These are phyloP conservation scores for Odontesthes bonariensis DNA, from an alignment of 2,113 vertebrate genomes.

Conservation along the genomic window DNA sequence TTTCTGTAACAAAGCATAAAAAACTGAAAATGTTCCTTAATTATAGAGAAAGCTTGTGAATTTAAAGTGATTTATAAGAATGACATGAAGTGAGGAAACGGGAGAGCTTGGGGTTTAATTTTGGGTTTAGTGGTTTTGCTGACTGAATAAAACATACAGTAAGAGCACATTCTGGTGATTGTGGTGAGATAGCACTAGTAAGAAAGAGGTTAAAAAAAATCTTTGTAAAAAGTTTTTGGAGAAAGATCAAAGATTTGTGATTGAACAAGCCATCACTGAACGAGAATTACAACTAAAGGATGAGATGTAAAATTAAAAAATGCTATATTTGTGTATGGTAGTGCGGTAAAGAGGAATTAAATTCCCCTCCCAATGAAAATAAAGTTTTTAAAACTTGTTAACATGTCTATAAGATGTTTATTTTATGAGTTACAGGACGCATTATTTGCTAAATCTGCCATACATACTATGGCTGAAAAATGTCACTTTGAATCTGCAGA, in stretches of 20 bases:
- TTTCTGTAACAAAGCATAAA: neutral
- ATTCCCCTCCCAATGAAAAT: neutral
- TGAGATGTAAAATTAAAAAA: conserved; percentile 1
- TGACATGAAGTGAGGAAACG: conserved; percentile 31
- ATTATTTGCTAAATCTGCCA: neutral
- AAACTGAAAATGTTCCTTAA: conserved; percentile 33
- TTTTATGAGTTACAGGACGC: too few species aligned
- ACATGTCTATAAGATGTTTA: too few species aligned
- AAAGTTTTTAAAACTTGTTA: neutral
- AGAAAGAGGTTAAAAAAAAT: conserved; percentile 2
- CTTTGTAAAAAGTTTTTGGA: conserved; percentile 7
- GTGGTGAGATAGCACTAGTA: conserved; percentile 17
- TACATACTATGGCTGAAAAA: neutral
- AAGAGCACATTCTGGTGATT: conserved; percentile 61
- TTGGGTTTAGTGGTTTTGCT: conserved; percentile 66
- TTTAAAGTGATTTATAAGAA: conserved; percentile 48
- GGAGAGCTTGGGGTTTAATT: conserved; percentile 29
- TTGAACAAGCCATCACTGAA: conserved; percentile 31
- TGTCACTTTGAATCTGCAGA: too few species aligned
- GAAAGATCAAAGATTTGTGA: conserved; percentile 29
- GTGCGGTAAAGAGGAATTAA: neutral
- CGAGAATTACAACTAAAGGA: conserved; percentile 3
- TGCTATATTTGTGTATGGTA: neutral
- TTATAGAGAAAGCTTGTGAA: conserved; percentile 15
- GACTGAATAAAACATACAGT: conserved; percentile 54